Conservation (phyloP, 2,797 vertebrate species). For the Triplophysa bombifrons region DNA sequence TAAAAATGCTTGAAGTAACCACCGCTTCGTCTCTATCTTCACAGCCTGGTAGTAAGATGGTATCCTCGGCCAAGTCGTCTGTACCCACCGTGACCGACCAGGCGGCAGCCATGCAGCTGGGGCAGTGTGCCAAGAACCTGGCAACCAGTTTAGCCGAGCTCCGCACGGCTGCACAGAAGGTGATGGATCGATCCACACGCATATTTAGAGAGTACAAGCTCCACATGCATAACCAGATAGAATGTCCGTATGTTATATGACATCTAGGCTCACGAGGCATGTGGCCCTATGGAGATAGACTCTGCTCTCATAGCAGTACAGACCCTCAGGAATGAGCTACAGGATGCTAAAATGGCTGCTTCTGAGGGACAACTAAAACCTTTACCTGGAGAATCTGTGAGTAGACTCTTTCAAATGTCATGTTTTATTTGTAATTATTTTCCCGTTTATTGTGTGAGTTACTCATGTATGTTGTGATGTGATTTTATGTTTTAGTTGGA, state of each 20-base stretch:
- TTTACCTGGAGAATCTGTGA: constrained; percentile 94
- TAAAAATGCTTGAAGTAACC: constrained; percentile 5
- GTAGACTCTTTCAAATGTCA: constrained; percentile 41
- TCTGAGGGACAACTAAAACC: constrained; percentile 89
- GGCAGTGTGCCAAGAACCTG: constrained; percentile 96
- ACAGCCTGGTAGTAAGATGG: constrained; percentile 97
- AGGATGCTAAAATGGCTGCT: constrained; percentile 93
- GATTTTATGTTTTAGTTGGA: constrained; percentile 79
- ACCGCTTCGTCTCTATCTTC: background rate
- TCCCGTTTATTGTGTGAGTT: background rate
- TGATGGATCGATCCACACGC: background rate
- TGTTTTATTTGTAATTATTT: background rate
- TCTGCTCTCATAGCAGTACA: constrained; percentile 93
- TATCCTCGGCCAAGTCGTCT: constrained; percentile 92
- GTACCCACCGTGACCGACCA: constrained; percentile 94
- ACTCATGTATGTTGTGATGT: background rate
- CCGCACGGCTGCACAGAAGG: constrained; percentile 92
- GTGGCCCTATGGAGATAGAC: constrained; percentile 96
- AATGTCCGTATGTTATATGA: background rate
- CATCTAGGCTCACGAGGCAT: constrained; percentile 91
- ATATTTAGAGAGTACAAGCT: background rate
- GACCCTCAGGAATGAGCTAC: constrained; percentile 90
- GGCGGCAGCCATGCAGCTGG: constrained; percentile 95
- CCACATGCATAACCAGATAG: background rate
- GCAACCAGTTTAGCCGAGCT: constrained; percentile 94